phyloP scores from a whole-genome alignment of 1,140 invertebrate genomes.

The Drosophila rufa region DNA sequence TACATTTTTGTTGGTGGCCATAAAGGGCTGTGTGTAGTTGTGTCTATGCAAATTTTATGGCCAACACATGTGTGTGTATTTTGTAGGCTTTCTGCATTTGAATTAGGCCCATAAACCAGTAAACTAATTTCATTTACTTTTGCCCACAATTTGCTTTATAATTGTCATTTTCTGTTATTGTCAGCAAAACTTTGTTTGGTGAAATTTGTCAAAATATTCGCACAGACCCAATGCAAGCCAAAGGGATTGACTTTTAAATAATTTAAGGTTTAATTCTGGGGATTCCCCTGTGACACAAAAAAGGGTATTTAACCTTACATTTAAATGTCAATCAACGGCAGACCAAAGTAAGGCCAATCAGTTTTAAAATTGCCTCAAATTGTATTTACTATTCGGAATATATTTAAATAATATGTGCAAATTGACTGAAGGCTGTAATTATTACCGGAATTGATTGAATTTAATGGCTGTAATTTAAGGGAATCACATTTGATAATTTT shows the following conservation, averaged over 20 bases:
- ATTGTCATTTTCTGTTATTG: slow-evolving; percentile 54
- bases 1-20: slow-evolving; percentile 57
- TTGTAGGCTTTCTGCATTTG: slow-evolving; percentile 39
- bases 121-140: slow-evolving; percentile 64
- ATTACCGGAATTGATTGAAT: neutral
- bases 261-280: slow-evolving; percentile 20
- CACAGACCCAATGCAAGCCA: slow-evolving; percentile 1
- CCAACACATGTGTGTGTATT: slow-evolving; percentile 26
- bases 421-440: neutral
- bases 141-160: slow-evolving; percentile 46
- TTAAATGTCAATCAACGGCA: neutral
- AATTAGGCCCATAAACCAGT: slow-evolving; percentile 53
- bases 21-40: slow-evolving; percentile 8
- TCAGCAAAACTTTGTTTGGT: slow-evolving; percentile 48
- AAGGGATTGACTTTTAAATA: slow-evolving; percentile 17
- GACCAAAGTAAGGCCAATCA: neutral
- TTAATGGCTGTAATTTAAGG: neutral
- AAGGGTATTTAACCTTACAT: neutral
- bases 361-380: neutral
- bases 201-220: slow-evolving; percentile 39
- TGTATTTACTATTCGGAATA: neutral
- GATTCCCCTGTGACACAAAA: neutral
- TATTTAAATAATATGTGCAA: slow-evolving; percentile 1
- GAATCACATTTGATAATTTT: neutral
- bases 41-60: slow-evolving; percentile 45